phyloP scores from a whole-genome alignment of 2,888 invertebrate species.

The Ectobius pallidus region DNA sequence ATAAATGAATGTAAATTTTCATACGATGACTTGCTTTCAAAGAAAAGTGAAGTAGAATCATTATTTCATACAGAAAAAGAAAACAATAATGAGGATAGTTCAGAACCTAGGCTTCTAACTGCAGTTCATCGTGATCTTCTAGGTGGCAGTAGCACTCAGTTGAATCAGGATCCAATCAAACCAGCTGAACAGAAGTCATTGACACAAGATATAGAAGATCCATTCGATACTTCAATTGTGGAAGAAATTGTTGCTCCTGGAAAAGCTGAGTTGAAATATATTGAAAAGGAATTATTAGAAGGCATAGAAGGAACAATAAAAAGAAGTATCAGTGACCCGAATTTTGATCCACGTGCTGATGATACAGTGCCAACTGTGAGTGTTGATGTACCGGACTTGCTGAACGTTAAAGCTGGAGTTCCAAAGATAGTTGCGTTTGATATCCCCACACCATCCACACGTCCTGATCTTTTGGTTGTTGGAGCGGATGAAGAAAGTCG shows the following conservation, averaged over 20 bases:
- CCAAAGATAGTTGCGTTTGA: slow-evolving; percentile 65
- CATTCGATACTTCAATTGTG: slow-evolving; percentile 84
- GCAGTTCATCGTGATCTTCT: slow-evolving; percentile 68
- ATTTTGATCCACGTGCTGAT: slow-evolving; percentile 80
- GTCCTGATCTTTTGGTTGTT: slow-evolving; percentile 39
- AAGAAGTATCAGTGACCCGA: slow-evolving; percentile 68
- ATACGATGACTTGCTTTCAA: slow-evolving; percentile 60
- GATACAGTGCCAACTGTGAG: slow-evolving; percentile 56
- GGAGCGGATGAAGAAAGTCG: slow-evolving; percentile 34
- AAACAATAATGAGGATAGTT: no score
- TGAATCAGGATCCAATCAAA: slow-evolving; percentile 70
- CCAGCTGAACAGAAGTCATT: slow-evolving; percentile 57
- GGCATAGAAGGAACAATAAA: slow-evolving; percentile 50
- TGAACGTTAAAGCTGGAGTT: slow-evolving; percentile 2
- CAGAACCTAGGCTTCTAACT: slow-evolving; percentile 57
- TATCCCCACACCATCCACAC: slow-evolving; percentile 58
- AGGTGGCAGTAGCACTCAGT: slow-evolving; percentile 77
- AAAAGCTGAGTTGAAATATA: slow-evolving; percentile 76
- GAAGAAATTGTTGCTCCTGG: slow-evolving; percentile 75
- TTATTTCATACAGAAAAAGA: slow-evolving; percentile 55
- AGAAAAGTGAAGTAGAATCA: slow-evolving; percentile 65
- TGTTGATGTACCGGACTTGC: slow-evolving; percentile 29
- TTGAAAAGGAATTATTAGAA: slow-evolving; percentile 77
- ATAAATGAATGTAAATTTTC: slow-evolving; percentile 42
- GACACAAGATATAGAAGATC: slow-evolving; percentile 65